Percentiles rank a stretch among this genome's conserved stretches.
phyloP scores from a whole-genome alignment of 2,797 vertebrate species.

The Leptoclinus maculatus region DNA sequence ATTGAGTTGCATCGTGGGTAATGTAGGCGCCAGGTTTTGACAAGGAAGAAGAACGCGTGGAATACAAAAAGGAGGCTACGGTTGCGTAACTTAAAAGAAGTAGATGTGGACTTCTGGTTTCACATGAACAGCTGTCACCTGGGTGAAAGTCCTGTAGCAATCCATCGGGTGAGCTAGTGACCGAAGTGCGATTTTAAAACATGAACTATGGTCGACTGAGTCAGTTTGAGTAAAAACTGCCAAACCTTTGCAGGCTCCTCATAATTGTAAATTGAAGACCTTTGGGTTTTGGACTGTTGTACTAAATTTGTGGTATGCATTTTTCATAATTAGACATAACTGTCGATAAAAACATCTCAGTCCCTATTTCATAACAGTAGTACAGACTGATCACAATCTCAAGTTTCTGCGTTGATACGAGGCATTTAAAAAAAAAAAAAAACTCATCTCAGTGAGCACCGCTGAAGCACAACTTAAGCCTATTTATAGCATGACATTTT shows the following conservation, averaged over 20 bases:
- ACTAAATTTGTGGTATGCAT: neutral
- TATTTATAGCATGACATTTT: slow-evolving; percentile 66
- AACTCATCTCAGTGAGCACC: slow-evolving; percentile 30
- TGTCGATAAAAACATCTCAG: neutral
- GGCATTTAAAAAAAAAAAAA: slow-evolving; percentile 13
- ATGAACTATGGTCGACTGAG: neutral
- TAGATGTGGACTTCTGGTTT: too few species aligned
- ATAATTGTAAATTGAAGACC: neutral
- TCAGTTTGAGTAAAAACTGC: neutral
- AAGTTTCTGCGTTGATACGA: neutral
- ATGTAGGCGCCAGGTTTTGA: too few species aligned
- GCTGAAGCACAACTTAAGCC: slow-evolving; percentile 42
- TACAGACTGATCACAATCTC: neutral
- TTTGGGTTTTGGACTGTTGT: too few species aligned
- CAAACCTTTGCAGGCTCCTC: neutral
- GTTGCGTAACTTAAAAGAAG: too few species aligned
- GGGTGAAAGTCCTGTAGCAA: too few species aligned
- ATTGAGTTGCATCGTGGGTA: too few species aligned
- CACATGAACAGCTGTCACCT: too few species aligned
- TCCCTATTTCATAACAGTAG: neutral
- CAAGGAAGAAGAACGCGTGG: too few species aligned
- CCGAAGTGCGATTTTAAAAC: too few species aligned
- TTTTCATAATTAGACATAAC: neutral
- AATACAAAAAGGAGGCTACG: too few species aligned
- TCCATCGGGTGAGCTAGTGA: too few species aligned